Evolutionary conservation across 2,113 vertebrate genomes (phyloP).

Genomic region (Clarias gariepinus): DNA sequence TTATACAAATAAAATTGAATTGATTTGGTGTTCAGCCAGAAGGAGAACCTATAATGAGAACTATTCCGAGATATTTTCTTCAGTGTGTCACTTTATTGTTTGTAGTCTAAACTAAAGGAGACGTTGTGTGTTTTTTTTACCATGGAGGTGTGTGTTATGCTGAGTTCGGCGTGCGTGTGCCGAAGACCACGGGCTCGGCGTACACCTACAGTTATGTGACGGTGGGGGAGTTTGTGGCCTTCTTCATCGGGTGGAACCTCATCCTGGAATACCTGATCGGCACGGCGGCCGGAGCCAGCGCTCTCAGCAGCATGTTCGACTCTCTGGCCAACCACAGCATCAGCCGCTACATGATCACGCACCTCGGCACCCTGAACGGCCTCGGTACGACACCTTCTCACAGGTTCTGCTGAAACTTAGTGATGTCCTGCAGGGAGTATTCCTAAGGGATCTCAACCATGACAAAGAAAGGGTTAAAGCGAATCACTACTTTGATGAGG

Average conservation of each 20-base stretch:
- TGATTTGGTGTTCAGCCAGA: not conserved
- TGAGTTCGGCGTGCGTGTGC: conserved; percentile 94
- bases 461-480: not conserved
- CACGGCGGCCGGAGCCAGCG: conserved; percentile 90
- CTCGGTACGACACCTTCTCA: conserved; percentile 78
- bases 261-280: conserved; percentile 98
- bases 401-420: not conserved
- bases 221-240: conserved; percentile 93
- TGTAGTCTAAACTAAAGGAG: not conserved
- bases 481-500: not conserved
- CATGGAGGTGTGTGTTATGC: conserved; percentile 90
- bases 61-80: not conserved
- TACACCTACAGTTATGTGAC: conserved; percentile 99
- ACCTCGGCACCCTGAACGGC: conserved; percentile 86
- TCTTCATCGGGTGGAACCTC: conserved; percentile 98
- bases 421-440: not conserved
- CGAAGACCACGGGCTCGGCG: conserved; percentile 95
- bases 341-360: conserved; percentile 88
- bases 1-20: too few relatives aligned
- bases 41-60: not conserved
- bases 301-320: conserved; percentile 98
- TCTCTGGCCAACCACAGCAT: conserved; percentile 96
- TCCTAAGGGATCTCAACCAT: not conserved
- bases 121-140: not conserved
- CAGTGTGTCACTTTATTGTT: not conserved